Evolutionary conservation across 2,888 invertebrate species (phyloP), one percentile per base, ranked within the genome.

Genomic region (Drosophila falleni): DNA sequence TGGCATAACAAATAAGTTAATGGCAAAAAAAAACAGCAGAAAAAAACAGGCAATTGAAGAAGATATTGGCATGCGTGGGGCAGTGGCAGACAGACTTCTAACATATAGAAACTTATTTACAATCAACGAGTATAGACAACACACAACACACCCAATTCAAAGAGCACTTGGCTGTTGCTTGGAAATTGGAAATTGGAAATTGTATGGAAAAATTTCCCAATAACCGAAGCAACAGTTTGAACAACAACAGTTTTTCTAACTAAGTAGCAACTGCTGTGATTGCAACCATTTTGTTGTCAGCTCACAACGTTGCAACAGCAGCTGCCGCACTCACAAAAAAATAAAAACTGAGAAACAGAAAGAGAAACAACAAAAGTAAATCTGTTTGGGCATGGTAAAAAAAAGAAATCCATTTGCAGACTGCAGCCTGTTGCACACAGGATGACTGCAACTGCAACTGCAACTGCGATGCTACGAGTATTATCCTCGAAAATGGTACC

Each of bases 381-480:
- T 89, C 89, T 87, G 31, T 78, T 68, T 83, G 71, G 71, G 78
- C 46, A 73, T 89, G 78, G 51, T 88, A 87, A 87, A 87, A 87
- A 87, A 87, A 80, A 73, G 44, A 47, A 33, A 75, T 72, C 68
- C 73, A 74, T 77, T 82, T 82, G 63, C 87, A 74, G 89, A 83
- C 89, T 87, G 84, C 89, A 78, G 89, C 89, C 89, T 87, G 84
- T 89, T 89, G 89, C 84, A 44, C 74, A 67, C 81, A 80, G 77
- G 78, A 80, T 78, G 80, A 79, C 35, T 56, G 58, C 58, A 49
- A 33, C 58, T 46, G 33, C 67, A 50, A 79, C 44, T 16, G 56
- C 41, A 49, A n/a, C 26, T 0, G 31, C 10, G 31, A 31, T 13
- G 31, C 47, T 15, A 29, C 11, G 47, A 13, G 74, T 31, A 56